Base-by-base conservation (phyloP, 2,113 vertebrate genomes). In the Ivindomyrus marchei region DNA sequence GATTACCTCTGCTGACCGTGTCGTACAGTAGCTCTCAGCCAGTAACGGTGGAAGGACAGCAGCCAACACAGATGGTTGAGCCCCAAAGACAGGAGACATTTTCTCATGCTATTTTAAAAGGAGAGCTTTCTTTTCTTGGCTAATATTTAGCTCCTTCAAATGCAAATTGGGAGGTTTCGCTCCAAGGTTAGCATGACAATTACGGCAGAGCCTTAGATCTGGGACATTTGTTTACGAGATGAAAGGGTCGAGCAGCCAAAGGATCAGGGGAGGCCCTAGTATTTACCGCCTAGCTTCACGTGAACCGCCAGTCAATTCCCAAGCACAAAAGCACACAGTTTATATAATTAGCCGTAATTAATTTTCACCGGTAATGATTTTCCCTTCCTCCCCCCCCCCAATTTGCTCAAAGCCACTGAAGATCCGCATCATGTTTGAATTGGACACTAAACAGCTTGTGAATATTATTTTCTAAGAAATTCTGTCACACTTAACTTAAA, bases 91-190 rank as follows among this genome's bases (percentile, higher is more conserved):
- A 96, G 93, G 95, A 94, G 96, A 96, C 96, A 97, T 97, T 98
- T 98, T 98, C 97, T 98, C 97, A 98, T 97, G 97, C 97, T 96
- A 98, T 98, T 96, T 97, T 97, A 98, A 97, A 97, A 93, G 92
- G 97, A 96, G 95, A 94, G 95, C 97, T 97, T 97, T 97, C 96
- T 98, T 53, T 98, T 97, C 97, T 97, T 97, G 96, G 97, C 97
- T 97, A 98, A 99, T 98, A 98, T 98, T 98, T 98, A 98, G 97
- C 97, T 98, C 97, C 98, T 98, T 99, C 97, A 99, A 98, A 99
- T 99, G 98, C 98, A 98, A 99, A 99, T 98, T 96, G 95, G 94
- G 97, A 97, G 97, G 97, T 97, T 97, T 97, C 92, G 94, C 97
- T 97, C 97, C 97, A 97, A 98, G 97, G 98, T 98, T 99, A 99